Evolutionary conservation across 2,113 vertebrate genomes (phyloP).

Genomic region (Condylura cristata): DNA sequence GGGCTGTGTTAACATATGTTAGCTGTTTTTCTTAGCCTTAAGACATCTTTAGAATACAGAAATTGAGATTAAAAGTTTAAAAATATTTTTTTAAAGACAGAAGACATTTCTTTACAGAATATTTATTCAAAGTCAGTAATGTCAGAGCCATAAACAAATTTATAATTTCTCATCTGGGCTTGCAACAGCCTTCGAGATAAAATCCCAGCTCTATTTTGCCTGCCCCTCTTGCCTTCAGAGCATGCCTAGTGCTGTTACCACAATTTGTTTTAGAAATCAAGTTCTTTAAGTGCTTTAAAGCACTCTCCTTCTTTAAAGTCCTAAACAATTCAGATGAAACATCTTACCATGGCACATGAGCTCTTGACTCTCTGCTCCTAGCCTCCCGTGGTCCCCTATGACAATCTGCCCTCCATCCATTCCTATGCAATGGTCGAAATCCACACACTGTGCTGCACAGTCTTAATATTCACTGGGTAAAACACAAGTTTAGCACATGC

Average conservation of each 20-base stretch:
- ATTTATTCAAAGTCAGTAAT: background rate
- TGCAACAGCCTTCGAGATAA: background rate
- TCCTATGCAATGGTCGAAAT: background rate
- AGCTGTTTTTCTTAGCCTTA: background rate
- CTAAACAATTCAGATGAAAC: background rate
- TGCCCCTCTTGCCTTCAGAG: background rate
- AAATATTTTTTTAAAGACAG: background rate
- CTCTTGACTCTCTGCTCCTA: background rate
- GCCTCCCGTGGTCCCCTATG: background rate
- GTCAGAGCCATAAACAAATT: background rate
- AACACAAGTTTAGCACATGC: background rate
- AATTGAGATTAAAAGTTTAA: background rate
- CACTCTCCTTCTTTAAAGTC: background rate
- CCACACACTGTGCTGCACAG: background rate
- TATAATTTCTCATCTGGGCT: background rate
- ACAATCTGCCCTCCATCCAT: background rate
- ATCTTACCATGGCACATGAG: background rate
- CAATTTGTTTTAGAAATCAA: background rate
- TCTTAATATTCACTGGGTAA: background rate
- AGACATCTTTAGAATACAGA: conserved; percentile 21
- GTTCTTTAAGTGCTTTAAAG: too few relatives aligned
- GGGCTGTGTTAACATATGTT: background rate
- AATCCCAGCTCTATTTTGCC: background rate
- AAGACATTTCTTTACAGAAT: background rate
- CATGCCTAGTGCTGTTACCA: background rate